phyloP scores from a whole-genome alignment of 2,113 vertebrate genomes.

The Atractosteus spatula region DNA sequence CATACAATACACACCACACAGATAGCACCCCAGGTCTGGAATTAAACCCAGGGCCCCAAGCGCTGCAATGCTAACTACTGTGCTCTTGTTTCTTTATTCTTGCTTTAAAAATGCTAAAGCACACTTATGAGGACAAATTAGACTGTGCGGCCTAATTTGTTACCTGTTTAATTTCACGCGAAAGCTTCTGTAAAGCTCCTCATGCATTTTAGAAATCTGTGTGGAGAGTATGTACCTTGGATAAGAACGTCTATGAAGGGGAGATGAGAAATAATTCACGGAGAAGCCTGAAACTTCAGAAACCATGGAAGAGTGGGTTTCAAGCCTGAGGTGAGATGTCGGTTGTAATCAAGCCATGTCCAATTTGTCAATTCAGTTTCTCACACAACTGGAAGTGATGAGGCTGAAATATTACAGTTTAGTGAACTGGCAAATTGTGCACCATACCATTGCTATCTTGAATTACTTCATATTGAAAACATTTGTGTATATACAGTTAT shows the following conservation, averaged over 20 bases:
- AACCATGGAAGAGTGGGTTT: slow-evolving; percentile 15
- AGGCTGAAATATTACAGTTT: slow-evolving; percentile 51
- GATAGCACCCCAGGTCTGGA: too few species aligned
- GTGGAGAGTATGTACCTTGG: too few species aligned
- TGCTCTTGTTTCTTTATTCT: too few species aligned
- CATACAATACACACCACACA: too few species aligned
- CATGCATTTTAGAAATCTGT: too few species aligned
- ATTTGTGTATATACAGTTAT: neutral
- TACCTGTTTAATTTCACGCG: too few species aligned
- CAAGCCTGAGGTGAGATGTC: slow-evolving; percentile 38
- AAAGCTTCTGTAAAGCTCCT: neutral
- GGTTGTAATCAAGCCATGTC: slow-evolving; percentile 50
- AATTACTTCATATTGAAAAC: neutral
- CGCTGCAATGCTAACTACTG: too few species aligned
- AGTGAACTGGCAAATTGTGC: slow-evolving; percentile 51
- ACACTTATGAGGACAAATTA: too few species aligned
- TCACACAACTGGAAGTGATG: slow-evolving; percentile 52
- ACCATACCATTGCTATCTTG: slow-evolving; percentile 23
- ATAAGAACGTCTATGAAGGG: neutral
- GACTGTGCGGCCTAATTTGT: too few species aligned
- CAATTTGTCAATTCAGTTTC: slow-evolving; percentile 55
- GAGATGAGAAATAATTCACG: slow-evolving; percentile 31
- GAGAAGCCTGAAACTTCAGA: slow-evolving; percentile 22
- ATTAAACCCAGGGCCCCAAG: too few species aligned
- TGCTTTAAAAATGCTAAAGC: too few species aligned